These are phyloP conservation scores for Heteractis magnifica DNA, from an alignment of 92 coral and sea anemone genomes.

Conservation along the genomic window DNA sequence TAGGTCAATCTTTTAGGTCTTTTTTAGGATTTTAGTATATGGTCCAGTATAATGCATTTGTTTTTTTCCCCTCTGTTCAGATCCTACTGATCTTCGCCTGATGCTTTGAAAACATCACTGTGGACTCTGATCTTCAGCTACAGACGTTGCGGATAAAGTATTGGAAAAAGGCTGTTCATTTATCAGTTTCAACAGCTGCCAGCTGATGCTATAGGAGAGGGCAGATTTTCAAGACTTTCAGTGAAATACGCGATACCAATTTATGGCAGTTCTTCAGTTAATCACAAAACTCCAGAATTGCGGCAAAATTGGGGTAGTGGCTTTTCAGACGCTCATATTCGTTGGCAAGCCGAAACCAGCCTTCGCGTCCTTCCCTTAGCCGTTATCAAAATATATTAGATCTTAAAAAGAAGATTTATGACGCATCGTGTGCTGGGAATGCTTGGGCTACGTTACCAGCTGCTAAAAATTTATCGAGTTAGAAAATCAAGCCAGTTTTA, in stretches of 20 bases:
- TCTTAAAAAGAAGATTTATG: conserved; percentile 1
- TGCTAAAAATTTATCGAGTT: not conserved
- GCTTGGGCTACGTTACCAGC: not conserved
- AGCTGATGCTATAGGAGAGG: not conserved
- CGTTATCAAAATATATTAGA: not conserved
- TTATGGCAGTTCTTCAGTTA: not conserved
- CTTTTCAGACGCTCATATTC: not conserved
- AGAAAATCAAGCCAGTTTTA: not conserved
- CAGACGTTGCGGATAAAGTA: not conserved
- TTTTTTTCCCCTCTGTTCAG: not conserved
- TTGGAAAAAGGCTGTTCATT: not conserved
- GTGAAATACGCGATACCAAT: not conserved
- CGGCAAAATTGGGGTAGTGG: not conserved
- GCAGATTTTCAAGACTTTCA: not conserved
- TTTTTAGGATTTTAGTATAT: not conserved
- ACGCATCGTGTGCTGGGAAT: not conserved
- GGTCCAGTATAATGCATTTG: not conserved
- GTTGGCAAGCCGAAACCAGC: not conserved
- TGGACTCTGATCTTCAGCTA: not conserved
- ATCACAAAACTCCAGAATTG: not conserved
- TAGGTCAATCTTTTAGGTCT: not conserved
- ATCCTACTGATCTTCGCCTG: not conserved
- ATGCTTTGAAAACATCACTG: not conserved
- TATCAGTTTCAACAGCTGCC: not conserved
- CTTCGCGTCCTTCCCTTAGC: not conserved